Percentiles rank a stretch among this genome's conserved stretches.
Evolutionary conservation across 1,140 invertebrate species (phyloP).

Genomic region (Bombus ignitus): DNA sequence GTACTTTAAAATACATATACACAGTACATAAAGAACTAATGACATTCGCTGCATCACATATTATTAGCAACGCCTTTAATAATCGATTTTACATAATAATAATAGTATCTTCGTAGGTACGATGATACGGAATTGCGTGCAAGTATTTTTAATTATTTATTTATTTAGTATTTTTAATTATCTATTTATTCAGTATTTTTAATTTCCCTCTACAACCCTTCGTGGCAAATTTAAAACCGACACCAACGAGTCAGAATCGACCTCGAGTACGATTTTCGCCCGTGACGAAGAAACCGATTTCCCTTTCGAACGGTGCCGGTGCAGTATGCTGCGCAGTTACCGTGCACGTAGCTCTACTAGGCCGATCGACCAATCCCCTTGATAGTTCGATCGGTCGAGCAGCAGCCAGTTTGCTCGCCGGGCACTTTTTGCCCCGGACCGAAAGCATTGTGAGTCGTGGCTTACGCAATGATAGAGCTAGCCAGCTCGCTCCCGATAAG

Average conservation of each 20-base stretch:
- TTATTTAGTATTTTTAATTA: too few relatives aligned
- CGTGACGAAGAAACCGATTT: conserved; percentile 51
- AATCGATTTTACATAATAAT: too few relatives aligned
- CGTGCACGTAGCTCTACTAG: conserved; percentile 39
- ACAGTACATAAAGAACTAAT: too few relatives aligned
- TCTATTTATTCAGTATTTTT: background rate
- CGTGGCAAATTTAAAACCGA: background rate
- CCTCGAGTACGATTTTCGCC: conserved; percentile 41
- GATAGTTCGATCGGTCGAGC: conserved; percentile 64
- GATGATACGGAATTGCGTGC: too few relatives aligned
- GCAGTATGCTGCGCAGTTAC: conserved; percentile 29
- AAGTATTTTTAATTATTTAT: too few relatives aligned
- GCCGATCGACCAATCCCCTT: conserved; percentile 61
- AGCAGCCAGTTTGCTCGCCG: conserved; percentile 55
- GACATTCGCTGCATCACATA: too few relatives aligned
- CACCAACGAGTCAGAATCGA: background rate
- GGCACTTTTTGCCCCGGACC: conserved; percentile 65
- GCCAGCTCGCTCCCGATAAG: conserved; percentile 76
- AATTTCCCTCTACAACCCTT: background rate
- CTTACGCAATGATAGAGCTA: conserved; percentile 78
- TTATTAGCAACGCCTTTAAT: too few relatives aligned
- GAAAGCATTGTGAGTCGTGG: conserved; percentile 76
- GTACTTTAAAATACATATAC: too few relatives aligned
- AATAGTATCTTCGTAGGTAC: too few relatives aligned
- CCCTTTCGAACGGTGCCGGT: conserved; percentile 51